phyloP scores from a whole-genome alignment of 1,140 invertebrate genomes.

The Planococcus citri region DNA sequence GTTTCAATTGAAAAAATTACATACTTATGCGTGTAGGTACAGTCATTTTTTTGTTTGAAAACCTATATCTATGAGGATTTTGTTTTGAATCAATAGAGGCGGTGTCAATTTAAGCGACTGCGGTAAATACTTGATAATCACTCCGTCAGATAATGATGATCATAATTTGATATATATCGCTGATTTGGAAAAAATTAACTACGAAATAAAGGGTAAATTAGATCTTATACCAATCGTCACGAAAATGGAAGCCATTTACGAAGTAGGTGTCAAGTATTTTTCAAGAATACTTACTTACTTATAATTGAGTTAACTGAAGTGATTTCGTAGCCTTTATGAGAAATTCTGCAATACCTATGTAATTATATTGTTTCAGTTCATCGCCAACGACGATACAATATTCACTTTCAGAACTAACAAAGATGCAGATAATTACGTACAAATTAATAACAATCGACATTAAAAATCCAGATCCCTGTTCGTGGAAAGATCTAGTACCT shows the following conservation, averaged over 20 bases:
- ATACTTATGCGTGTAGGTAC: no score
- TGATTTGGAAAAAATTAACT: constrained; percentile 44
- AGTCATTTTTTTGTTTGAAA: no score
- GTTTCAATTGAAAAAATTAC: no score
- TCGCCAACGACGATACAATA: constrained; percentile 74
- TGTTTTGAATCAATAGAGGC: constrained; percentile 41
- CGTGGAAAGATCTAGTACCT: constrained; percentile 72
- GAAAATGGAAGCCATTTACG: constrained; percentile 87
- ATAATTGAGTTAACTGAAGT: no score
- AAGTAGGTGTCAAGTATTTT: constrained; percentile 54
- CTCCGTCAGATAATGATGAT: constrained; percentile 77
- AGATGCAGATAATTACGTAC: constrained; percentile 82
- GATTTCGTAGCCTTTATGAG: no score
- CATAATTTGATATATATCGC: constrained; percentile 75
- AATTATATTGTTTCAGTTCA: constrained; percentile 55
- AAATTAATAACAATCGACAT: constrained; percentile 53
- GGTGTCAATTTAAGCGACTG: constrained; percentile 74
- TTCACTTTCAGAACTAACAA: constrained; percentile 88
- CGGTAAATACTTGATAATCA: constrained; percentile 74
- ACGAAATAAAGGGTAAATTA: constrained; percentile 49
- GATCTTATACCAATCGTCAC: constrained; percentile 62
- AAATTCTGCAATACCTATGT: no score
- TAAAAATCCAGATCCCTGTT: constrained; percentile 66
- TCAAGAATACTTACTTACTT: no score
- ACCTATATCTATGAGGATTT: no score